Percentiles rank a stretch among this genome's conserved stretches.
phyloP scores from a whole-genome alignment of 1,140 invertebrate genomes.

The Saccostrea glomerata region DNA sequence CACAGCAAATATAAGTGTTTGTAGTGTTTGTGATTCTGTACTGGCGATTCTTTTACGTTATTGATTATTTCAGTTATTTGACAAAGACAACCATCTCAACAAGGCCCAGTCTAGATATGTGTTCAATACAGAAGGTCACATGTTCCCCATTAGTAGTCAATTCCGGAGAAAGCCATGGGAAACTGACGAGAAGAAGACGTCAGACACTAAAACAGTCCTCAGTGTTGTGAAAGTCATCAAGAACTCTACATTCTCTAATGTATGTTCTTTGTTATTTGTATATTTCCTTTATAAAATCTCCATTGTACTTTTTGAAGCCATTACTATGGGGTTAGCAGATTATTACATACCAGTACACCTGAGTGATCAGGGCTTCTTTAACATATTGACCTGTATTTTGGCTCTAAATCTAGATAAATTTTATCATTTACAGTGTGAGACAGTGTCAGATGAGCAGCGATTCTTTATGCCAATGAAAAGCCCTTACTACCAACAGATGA shows the following conservation, averaged over 20 bases:
- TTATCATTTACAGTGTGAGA: constrained; percentile 80
- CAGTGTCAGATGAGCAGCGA: constrained; percentile 79
- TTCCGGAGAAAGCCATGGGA: constrained; percentile 77
- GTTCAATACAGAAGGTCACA: constrained; percentile 86
- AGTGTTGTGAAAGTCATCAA: constrained; percentile 62
- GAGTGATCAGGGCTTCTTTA: too few species aligned
- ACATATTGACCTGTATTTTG: background rate
- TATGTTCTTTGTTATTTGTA: constrained; percentile 44
- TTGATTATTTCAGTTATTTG: constrained; percentile 83
- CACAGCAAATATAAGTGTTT: background rate
- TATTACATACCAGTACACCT: too few species aligned
- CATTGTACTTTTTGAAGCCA: too few species aligned
- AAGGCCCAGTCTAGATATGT: constrained; percentile 81
- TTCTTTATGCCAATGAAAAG: constrained; percentile 82
- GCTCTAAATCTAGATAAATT: background rate
- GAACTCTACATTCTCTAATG: constrained; percentile 65
- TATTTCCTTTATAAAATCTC: too few species aligned
- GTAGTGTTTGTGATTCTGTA: background rate
- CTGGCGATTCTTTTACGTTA: too few species aligned
- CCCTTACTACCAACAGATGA: constrained; percentile 81
- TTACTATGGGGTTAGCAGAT: too few species aligned
- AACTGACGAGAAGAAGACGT: constrained; percentile 18
- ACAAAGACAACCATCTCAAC: constrained; percentile 85
- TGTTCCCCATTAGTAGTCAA: constrained; percentile 82
- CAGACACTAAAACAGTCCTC: constrained; percentile 35